Evolutionary conservation across 2,888 invertebrate genomes (phyloP).

Genomic region (Coleophora deauratella): DNA sequence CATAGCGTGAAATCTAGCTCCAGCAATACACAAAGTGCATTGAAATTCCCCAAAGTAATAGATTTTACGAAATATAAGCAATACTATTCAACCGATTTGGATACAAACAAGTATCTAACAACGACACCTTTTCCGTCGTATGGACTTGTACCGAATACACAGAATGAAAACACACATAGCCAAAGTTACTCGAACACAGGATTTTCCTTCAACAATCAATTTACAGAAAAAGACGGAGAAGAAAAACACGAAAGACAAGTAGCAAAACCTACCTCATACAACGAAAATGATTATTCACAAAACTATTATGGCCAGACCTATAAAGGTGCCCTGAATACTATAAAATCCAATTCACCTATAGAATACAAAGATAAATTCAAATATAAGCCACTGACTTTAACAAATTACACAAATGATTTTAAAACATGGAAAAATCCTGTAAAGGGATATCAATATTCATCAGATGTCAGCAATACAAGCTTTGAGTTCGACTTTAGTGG

Average conservation of each 20-base stretch:
- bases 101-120: constrained; percentile 30
- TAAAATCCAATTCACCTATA: too few relatives aligned
- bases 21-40: constrained; percentile 23
- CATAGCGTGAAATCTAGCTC: constrained; percentile 24
- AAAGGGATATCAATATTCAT: constrained; percentile 52
- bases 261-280: constrained; percentile 23
- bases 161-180: constrained; percentile 24
- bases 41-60: constrained; percentile 51
- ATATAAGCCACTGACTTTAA: constrained; percentile 33
- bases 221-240: constrained; percentile 28
- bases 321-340: constrained; percentile 21
- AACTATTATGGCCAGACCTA: constrained; percentile 23
- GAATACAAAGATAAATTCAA: constrained; percentile 48
- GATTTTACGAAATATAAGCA: constrained; percentile 54
- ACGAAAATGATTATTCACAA: constrained; percentile 23
- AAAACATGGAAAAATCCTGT: constrained; percentile 40
- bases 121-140: constrained; percentile 28
- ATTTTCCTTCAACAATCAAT: constrained; percentile 22
- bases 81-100: constrained; percentile 42
- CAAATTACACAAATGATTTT: constrained; percentile 28
- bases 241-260: constrained; percentile 25
- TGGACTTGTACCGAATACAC: constrained; percentile 23
- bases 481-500: constrained; percentile 43
- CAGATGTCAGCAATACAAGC: constrained; percentile 46
- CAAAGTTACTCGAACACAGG: constrained; percentile 26